phyloP scores from a whole-genome alignment of 2,113 vertebrate genomes.

The Coreoperca whiteheadi region DNA sequence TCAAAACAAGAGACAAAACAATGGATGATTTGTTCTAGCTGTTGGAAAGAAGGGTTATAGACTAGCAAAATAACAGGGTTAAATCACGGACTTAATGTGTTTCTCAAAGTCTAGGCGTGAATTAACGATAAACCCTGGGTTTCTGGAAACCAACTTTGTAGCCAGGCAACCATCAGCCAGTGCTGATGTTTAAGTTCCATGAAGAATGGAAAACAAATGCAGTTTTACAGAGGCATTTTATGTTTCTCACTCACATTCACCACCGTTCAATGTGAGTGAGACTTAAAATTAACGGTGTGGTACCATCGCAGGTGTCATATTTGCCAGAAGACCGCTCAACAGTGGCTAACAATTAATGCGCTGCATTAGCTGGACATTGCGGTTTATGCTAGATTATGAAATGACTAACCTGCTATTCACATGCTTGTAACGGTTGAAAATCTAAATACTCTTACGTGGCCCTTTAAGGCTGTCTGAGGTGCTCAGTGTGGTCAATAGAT shows the following conservation, averaged over 20 bases:
- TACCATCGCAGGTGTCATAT: neutral
- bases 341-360: neutral
- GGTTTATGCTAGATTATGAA: neutral
- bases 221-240: neutral
- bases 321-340: neutral
- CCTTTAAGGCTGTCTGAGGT: neutral
- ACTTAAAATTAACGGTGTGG: neutral
- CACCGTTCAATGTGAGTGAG: neutral
- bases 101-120: neutral
- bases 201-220: neutral
- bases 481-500: slow-evolving; percentile 14
- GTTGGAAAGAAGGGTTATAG: neutral
- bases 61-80: neutral
- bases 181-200: neutral
- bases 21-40: neutral
- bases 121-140: neutral
- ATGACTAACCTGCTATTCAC: neutral
- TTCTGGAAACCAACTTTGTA: neutral
- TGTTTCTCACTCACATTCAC: slow-evolving; percentile 2
- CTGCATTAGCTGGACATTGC: neutral
- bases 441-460: neutral
- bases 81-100: neutral
- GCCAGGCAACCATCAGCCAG: no score
- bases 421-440: neutral
- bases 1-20: neutral